Base-by-base conservation (phyloP, 2,888 invertebrate genomes). In the Caenorhabditis sp. region DNA sequence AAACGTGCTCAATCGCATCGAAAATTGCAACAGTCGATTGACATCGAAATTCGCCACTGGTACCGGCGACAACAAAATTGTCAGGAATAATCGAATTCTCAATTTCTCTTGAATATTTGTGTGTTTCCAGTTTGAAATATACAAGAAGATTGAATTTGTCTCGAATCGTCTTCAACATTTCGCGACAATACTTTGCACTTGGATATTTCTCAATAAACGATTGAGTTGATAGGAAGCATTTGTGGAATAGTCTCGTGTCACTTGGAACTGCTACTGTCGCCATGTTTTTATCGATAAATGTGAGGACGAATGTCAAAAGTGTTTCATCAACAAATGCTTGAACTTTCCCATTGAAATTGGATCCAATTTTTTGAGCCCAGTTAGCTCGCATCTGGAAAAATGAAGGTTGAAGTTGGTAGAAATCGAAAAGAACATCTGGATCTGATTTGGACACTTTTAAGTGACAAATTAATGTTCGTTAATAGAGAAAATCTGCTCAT, bases 1-100 rank as follows among this genome's bases (percentile, higher is more conserved):
- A 96, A 21, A 84, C 23, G 31, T 63, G 61, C 12, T 76, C 69
- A 27, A 84, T 60, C 1, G 80, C 77, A 1, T 43, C 26, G 38
- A 80, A 52, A 17, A 83, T 61, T 25, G 59, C 25, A 31, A 20
- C 59, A 3, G 74, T 67, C 5, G 64, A n/a, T 50, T 59, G 23
- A 27, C 63, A 67, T 12, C 63, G 26, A 7, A 70, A 31, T 0
- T 59, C 68, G 1, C 20, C 38, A 43, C 61, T 54, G 1, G 38
- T 61, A 8, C 27, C 36, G 8, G 64, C 58, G 1, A 20, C 26
- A 20, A 70, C 63, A 57, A 62, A 67, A 21, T 61, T 36, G 10
- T 69, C 77, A 0, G 72, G 70, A 1, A 43, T n/a, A 21, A 68
- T 56, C 1, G 53, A 31, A 3, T 63, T 54, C 1, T 80, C 78